Conservation (phyloP, 1,140 invertebrate species). For the Reticulitermes speratus region DNA sequence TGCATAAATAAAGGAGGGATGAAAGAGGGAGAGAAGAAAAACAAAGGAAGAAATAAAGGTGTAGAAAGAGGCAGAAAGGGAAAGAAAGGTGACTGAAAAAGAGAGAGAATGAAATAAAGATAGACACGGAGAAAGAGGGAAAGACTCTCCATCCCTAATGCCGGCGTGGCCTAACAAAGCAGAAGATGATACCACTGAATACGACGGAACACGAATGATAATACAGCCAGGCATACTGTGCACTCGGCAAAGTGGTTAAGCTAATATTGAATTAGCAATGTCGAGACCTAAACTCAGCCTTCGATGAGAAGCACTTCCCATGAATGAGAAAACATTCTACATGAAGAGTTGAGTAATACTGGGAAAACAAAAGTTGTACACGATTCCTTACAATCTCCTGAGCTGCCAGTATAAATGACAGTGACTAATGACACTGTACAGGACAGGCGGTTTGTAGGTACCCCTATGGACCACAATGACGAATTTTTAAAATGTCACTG, state of each 20-base stretch:
- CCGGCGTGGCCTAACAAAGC: no score
- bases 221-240: background rate
- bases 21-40: no score
- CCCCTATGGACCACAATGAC: background rate
- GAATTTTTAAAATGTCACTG: background rate
- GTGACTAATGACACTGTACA: background rate
- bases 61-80: no score
- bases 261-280: background rate
- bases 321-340: background rate
- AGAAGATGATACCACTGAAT: background rate
- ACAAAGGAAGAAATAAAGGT: no score
- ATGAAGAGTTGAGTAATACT: background rate
- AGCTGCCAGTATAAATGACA: background rate
- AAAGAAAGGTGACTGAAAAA: no score
- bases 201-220: background rate
- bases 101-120: no score
- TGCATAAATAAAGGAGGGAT: no score
- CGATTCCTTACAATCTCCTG: background rate
- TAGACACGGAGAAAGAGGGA: no score
- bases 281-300: background rate
- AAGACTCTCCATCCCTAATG: no score
- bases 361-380: background rate
- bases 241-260: background rate
- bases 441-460: background rate
- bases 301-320: background rate